phyloP scores from a whole-genome alignment of 2,888 invertebrate genomes.

The Brachyptera putata region DNA sequence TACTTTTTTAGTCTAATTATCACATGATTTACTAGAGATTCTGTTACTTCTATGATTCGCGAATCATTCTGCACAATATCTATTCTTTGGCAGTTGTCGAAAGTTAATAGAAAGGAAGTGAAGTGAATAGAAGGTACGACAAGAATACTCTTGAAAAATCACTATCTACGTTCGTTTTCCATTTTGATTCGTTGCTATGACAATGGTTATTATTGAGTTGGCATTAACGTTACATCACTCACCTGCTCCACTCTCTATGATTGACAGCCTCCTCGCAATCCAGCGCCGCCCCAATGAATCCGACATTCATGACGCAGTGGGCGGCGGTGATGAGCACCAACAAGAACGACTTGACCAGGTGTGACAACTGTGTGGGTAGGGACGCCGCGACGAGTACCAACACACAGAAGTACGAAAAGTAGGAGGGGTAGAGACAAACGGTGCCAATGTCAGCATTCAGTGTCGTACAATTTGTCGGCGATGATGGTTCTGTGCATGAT shows the following conservation, averaged over 20 bases:
- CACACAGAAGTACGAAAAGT: slow-evolving; percentile 66
- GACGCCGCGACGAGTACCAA: slow-evolving; percentile 65
- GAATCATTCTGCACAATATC: too few relatives aligned
- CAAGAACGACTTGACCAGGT: slow-evolving; percentile 61
- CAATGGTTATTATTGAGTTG: too few relatives aligned
- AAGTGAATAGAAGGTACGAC: too few relatives aligned
- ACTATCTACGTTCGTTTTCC: too few relatives aligned
- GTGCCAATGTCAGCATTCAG: slow-evolving; percentile 39
- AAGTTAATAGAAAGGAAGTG: too few relatives aligned
- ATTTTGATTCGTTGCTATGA: too few relatives aligned
- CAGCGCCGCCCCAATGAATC: slow-evolving; percentile 52
- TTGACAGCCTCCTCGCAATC: slow-evolving; percentile 53
- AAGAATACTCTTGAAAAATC: too few relatives aligned
- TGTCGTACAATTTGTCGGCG: slow-evolving; percentile 39
- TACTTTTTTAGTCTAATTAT: too few relatives aligned
- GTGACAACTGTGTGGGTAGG: slow-evolving; percentile 66
- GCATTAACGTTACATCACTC: slow-evolving; percentile 28
- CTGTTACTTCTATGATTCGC: too few relatives aligned
- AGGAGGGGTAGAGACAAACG: slow-evolving; percentile 64
- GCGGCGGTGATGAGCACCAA: slow-evolving; percentile 57
- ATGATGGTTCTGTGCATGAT: slow-evolving; percentile 35
- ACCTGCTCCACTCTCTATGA: slow-evolving; percentile 44
- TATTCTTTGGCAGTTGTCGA: too few relatives aligned
- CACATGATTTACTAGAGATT: too few relatives aligned
- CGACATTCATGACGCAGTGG: slow-evolving; percentile 58